Conservation (phyloP, 2,888 invertebrate genomes). For the Synergus laeviventris region DNA sequence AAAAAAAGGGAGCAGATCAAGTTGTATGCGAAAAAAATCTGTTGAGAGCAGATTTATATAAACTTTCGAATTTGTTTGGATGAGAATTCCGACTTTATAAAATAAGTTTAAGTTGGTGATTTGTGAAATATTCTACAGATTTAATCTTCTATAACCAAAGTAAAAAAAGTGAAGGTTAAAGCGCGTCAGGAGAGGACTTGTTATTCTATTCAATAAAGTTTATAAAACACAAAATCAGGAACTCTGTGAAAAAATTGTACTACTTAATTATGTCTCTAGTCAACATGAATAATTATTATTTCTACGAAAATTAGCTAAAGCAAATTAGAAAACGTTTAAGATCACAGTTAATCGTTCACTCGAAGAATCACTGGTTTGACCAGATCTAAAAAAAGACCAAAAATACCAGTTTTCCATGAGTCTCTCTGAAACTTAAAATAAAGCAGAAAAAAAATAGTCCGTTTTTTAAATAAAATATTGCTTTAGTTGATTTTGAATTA, state of each 20-base stretch:
- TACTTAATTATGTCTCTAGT: background rate
- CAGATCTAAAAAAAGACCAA: background rate
- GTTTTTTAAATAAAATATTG: background rate
- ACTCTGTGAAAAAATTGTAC: background rate
- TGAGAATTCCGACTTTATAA: background rate
- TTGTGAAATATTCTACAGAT: background rate
- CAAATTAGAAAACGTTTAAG: background rate
- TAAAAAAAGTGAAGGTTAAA: background rate
- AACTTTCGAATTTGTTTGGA: background rate
- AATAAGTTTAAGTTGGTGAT: background rate
- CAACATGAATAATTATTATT: constrained; percentile 5
- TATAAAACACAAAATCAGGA: background rate
- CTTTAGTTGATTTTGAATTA: background rate
- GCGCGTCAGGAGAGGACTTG: background rate
- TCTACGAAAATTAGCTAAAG: background rate
- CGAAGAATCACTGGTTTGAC: background rate
- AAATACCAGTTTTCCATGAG: background rate
- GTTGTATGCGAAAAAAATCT: too few species aligned
- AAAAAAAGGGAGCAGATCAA: background rate
- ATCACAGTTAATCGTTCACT: background rate
- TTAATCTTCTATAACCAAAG: background rate
- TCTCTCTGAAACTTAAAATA: background rate
- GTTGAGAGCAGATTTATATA: background rate
- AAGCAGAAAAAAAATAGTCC: background rate
- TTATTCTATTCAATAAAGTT: background rate